Percentiles rank a stretch among this genome's conserved stretches.
Conservation (phyloP, 2,113 vertebrate species). For the Heloderma charlesbogerti region DNA sequence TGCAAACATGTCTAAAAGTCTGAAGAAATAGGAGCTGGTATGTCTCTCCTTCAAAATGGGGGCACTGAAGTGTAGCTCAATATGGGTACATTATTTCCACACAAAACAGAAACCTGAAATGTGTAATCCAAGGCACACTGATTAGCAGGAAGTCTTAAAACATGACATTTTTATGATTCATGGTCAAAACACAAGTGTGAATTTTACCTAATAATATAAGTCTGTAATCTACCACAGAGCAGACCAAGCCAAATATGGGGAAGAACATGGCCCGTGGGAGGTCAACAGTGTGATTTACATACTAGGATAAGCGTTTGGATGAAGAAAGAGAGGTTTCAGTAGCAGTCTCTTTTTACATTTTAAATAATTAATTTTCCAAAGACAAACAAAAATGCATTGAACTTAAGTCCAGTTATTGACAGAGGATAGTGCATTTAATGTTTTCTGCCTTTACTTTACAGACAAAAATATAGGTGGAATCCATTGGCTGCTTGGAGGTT, state of each 20-base stretch:
- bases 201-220: background rate
- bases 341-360: too few relatives aligned
- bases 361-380: too few relatives aligned
- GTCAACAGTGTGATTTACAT: background rate
- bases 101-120: background rate
- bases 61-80: background rate
- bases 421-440: too few relatives aligned
- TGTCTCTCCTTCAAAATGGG: background rate
- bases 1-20: background rate
- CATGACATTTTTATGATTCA: background rate
- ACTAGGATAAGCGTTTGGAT: background rate
- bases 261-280: background rate
- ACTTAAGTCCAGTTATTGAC: too few relatives aligned
- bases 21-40: background rate
- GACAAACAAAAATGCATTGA: too few relatives aligned
- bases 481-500: too few relatives aligned
- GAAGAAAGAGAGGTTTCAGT: too few relatives aligned
- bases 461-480: too few relatives aligned
- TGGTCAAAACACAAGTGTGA: background rate
- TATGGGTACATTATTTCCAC: background rate
- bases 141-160: background rate
- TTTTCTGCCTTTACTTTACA: too few relatives aligned
- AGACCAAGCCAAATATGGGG: background rate
- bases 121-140: background rate
- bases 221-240: background rate